phyloP scores from a whole-genome alignment of 2,113 vertebrate genomes.

The Chaetodon auriga region DNA sequence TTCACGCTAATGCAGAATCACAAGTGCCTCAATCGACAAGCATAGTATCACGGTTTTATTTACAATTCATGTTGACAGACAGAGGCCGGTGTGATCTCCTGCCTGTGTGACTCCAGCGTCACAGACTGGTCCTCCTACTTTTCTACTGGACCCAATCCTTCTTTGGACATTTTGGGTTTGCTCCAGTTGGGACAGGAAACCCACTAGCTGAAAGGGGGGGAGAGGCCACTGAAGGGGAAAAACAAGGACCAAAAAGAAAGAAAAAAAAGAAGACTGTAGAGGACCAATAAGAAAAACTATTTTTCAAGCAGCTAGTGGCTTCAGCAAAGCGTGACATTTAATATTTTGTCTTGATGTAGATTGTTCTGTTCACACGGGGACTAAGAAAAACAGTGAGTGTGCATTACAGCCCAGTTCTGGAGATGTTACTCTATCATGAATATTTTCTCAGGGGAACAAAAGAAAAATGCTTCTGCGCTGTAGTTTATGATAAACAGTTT shows the following conservation, averaged over 20 bases:
- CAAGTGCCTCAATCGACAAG: background rate
- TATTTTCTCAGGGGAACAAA: conserved; percentile 56
- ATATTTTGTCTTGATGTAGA: conserved; percentile 44
- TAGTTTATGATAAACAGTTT: conserved; percentile 67
- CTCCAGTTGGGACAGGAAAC: conserved; percentile 79
- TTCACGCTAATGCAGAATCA: conserved; percentile 27
- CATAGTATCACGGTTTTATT: background rate
- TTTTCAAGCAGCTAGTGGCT: conserved; percentile 2
- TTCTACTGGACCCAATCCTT: conserved; percentile 64
- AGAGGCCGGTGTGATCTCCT: background rate
- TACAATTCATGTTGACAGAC: background rate
- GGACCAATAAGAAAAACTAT: background rate
- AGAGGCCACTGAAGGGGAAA: conserved; percentile 68
- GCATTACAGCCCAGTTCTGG: conserved; percentile 42
- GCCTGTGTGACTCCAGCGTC: conserved; percentile 20
- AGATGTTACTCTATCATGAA: conserved; percentile 41
- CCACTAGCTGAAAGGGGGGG: conserved; percentile 59
- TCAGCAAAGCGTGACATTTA: conserved; percentile 34
- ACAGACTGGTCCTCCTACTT: conserved; percentile 48
- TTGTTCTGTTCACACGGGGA: conserved; percentile 18
- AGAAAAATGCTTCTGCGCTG: conserved; percentile 52
- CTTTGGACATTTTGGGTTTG: conserved; percentile 61
- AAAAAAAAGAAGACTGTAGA: conserved; percentile 5
- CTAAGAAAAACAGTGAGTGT: conserved; percentile 25
- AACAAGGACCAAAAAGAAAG: conserved; percentile 12